Conservation (phyloP, 64 coral and sea anemone species). For the Platygyra sinensis region DNA sequence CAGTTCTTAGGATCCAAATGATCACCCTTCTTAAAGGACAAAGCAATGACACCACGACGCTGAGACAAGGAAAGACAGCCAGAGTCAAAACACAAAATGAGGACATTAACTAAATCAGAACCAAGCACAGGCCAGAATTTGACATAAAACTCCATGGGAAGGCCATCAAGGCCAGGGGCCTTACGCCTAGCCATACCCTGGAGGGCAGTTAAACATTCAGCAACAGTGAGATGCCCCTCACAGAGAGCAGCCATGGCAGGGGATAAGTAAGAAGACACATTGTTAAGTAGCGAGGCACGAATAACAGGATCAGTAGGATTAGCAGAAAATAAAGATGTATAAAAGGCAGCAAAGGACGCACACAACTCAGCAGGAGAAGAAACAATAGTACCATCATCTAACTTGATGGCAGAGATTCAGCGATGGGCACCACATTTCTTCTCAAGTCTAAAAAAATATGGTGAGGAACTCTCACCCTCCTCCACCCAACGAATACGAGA, state of each 20-base stretch:
- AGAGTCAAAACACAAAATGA: neutral
- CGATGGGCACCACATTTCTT: neutral
- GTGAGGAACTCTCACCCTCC: no score
- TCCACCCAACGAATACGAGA: no score
- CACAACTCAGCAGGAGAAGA: neutral
- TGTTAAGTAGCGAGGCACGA: neutral
- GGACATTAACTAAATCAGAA: neutral
- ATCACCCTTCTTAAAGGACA: no score
- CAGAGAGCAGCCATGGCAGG: no score
- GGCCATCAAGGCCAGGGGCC: no score
- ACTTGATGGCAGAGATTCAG: neutral
- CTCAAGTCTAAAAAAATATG: neutral
- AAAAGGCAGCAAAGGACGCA: neutral
- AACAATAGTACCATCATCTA: neutral
- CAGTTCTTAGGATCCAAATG: conserved; percentile 1
- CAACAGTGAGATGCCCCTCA: neutral
- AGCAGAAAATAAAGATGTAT: neutral
- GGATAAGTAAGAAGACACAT: neutral
- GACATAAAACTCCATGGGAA: no score
- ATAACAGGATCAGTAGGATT: neutral
- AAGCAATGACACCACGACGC: neutral
- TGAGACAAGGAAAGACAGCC: neutral
- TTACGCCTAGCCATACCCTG: no score
- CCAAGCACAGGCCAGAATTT: neutral
- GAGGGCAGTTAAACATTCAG: neutral